These are phyloP conservation scores for Tryphoninae sp. DNA, from an alignment of 2,888 invertebrate species.

Conservation along the genomic window DNA sequence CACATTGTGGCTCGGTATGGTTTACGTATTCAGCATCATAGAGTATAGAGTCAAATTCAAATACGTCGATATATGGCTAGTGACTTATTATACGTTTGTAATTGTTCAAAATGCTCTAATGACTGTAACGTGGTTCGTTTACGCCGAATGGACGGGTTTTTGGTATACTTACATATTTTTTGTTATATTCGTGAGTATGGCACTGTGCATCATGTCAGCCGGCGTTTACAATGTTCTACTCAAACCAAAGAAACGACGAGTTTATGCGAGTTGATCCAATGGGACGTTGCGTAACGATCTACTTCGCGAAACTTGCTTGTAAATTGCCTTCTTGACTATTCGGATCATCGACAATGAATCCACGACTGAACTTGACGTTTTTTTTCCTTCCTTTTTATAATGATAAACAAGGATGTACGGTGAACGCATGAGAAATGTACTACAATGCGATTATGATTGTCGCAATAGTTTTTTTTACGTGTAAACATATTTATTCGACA, in stretches of 20 bases:
- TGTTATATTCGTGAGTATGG: constrained; percentile 84
- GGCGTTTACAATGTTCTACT: constrained; percentile 74
- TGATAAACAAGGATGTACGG: not conserved
- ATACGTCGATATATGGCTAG: constrained; percentile 87
- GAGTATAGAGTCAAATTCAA: constrained; percentile 91
- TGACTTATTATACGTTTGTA: constrained; percentile 86
- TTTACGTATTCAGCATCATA: constrained; percentile 89
- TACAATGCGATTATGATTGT: not conserved
- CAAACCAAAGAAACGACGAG: constrained; percentile 76
- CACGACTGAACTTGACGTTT: constrained; percentile 51
- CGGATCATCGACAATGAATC: constrained; percentile 17
- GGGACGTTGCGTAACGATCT: not conserved
- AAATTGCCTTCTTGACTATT: constrained; percentile 5
- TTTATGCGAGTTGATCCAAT: constrained; percentile 69
- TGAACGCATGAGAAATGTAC: not conserved
- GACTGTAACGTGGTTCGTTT: constrained; percentile 87
- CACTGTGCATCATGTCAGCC: constrained; percentile 75
- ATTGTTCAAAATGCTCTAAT: constrained; percentile 87
- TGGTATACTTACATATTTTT: constrained; percentile 87
- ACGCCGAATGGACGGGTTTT: constrained; percentile 85
- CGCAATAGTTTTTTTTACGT: constrained; percentile 28
- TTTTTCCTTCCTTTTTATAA: not conserved
- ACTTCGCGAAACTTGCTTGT: not conserved
- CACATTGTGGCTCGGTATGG: constrained; percentile 86
- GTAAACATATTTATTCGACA: not conserved